Percentiles rank a stretch among this genome's conserved stretches.
These are phyloP conservation scores for Pseudochirops corinnae DNA, from an alignment of 2,797 vertebrate genomes.

Conservation along the genomic window DNA sequence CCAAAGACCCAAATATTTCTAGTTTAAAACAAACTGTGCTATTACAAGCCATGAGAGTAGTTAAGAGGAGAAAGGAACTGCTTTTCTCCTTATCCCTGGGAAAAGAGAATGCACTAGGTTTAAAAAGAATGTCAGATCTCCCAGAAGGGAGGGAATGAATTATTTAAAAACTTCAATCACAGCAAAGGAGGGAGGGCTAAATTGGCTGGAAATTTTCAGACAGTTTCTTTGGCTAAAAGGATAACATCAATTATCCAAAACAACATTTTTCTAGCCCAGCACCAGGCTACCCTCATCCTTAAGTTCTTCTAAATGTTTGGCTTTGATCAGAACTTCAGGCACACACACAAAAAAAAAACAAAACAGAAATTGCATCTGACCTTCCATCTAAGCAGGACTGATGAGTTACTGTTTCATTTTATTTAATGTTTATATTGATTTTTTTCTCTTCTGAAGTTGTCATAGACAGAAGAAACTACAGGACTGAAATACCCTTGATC, in stretches of 20 bases:
- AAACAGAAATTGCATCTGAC: background rate
- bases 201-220: background rate
- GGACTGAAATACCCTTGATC: background rate
- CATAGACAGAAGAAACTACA: background rate
- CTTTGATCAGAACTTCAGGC: background rate
- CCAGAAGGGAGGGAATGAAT: background rate
- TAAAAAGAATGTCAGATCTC: background rate
- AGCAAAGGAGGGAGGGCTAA: background rate
- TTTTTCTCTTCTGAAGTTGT: background rate
- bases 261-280: background rate
- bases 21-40: background rate
- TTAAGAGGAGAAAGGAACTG: background rate
- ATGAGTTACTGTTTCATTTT: background rate
- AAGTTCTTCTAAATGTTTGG: background rate
- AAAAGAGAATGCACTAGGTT: background rate
- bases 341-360: background rate
- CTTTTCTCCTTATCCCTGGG: background rate
- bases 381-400: background rate
- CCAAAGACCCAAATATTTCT: background rate
- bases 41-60: background rate
- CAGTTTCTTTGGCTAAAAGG: background rate
- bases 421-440: background rate
- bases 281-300: background rate
- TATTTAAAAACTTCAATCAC: background rate
- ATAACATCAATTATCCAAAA: background rate